Conservation (phyloP, 2,113 vertebrate genomes). For the Calidris pygmaea region DNA sequence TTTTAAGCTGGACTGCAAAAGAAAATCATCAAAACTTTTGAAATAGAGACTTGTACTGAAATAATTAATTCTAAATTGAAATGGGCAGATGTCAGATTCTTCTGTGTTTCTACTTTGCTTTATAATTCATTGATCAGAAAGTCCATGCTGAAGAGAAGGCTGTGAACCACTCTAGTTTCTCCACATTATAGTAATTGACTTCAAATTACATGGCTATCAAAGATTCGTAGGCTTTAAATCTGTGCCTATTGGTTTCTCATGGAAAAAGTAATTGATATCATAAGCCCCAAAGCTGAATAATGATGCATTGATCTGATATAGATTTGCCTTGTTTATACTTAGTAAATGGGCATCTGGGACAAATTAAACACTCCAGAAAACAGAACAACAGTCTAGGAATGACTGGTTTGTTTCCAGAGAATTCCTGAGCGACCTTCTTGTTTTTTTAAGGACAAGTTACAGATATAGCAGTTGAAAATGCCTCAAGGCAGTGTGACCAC, state of each 20-base stretch:
- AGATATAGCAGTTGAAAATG: neutral
- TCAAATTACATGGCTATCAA: neutral
- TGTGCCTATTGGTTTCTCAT: neutral
- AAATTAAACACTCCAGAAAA: neutral
- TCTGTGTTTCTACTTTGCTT: neutral
- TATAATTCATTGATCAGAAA: neutral
- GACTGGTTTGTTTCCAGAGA: neutral
- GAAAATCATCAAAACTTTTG: neutral
- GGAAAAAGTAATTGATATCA: neutral
- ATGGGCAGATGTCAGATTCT: neutral
- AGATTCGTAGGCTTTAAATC: neutral
- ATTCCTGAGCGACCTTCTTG: neutral
- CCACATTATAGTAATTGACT: neutral
- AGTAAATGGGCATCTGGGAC: neutral
- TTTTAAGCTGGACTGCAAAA: neutral
- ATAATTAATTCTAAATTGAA: neutral
- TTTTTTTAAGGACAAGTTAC: neutral
- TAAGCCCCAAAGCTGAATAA: neutral
- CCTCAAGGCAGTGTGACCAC: neutral
- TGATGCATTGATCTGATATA: neutral
- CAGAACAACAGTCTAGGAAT: neutral
- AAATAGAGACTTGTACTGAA: neutral
- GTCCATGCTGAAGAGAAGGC: neutral
- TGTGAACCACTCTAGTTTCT: neutral
- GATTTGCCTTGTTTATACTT: neutral